phyloP scores from a whole-genome alignment of 2,797 vertebrate genomes.

The Petrocephalus schoutedeni region DNA sequence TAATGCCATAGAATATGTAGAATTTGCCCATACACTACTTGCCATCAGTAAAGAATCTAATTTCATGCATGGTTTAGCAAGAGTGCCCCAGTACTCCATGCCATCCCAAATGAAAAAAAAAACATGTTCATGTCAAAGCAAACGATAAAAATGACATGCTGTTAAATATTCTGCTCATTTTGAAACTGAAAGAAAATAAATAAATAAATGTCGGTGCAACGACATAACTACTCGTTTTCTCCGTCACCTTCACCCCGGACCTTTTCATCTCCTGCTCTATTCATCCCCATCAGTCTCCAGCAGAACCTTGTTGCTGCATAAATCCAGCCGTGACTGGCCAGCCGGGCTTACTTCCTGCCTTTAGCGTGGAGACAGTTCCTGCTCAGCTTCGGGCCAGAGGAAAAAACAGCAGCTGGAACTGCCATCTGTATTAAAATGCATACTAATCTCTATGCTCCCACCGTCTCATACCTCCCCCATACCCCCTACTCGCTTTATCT shows the following conservation, averaged over 20 bases:
- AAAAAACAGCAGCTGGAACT: constrained; percentile 47
- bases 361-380: constrained; percentile 56
- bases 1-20: not conserved
- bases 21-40: not conserved
- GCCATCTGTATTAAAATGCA: constrained; percentile 37
- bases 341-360: constrained; percentile 46
- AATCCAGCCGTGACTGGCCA: constrained; percentile 33
- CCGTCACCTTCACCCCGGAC: not conserved
- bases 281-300: not conserved
- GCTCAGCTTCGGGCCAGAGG: constrained; percentile 38
- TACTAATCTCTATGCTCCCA: constrained; percentile 35
- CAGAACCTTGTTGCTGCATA: not conserved
- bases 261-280: not conserved
- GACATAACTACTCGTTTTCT: not conserved
- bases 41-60: not conserved
- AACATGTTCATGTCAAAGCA: not conserved
- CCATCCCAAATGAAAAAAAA: not conserved
- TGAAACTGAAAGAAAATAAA: not conserved
- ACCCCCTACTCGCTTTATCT: not conserved
- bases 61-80: not conserved
- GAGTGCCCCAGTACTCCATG: not conserved
- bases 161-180: not conserved
- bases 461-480: not conserved
- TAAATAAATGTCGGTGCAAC: not conserved
- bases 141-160: not conserved